Evolutionary conservation across 2,113 vertebrate species (phyloP), one percentile per base, ranked within the genome.

Genomic region (Micronycteris hirsuta): DNA sequence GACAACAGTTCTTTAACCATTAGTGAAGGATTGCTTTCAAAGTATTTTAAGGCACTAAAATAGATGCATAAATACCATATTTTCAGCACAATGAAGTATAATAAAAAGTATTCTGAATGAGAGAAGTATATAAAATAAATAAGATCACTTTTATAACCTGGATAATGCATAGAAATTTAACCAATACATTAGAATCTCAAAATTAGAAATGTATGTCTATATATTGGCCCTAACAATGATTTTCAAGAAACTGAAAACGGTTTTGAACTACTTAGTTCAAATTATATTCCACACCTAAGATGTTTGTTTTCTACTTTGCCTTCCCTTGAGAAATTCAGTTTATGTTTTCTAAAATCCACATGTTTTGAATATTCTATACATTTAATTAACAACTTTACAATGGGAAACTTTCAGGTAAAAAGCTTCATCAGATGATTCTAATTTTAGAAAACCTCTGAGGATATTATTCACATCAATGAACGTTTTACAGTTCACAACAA

Each of bases 1-100:
- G 81, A 96, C 73, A 92, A 83, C n/a, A 93, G 61, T 92, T 96
- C 90, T 95, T 96, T 45, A 92, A 88, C 92, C 81, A 81, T 96
- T 89, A 97, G 85, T 45, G 90, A 96, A 93, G 93, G 80, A 94
- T 20, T 92, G 52, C 61, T 95, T 90, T 95, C 56, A 91, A 96
- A 96, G 96, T 83, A 94, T 41, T 94, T 94, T 96, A 97, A 97
- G 97, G 97, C 97, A 97, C 97, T 95, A 89, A 92, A 95, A 96
- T 71, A 96, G 87, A 95, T 49, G 43, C 71, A 93, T 36, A 90
- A 47, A 74, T 28, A 63, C 5, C n/a, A 22, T n/a, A 93, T 70
- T 77, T 77, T 85, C 87, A 65, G 92, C 45, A 96, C 54, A 87
- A 24, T 24, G 36, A 94, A 82, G 89, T 14, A 9, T 47, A 81